Base-by-base conservation (phyloP, 2,797 vertebrate genomes). In the Mormyrops attenuatus region DNA sequence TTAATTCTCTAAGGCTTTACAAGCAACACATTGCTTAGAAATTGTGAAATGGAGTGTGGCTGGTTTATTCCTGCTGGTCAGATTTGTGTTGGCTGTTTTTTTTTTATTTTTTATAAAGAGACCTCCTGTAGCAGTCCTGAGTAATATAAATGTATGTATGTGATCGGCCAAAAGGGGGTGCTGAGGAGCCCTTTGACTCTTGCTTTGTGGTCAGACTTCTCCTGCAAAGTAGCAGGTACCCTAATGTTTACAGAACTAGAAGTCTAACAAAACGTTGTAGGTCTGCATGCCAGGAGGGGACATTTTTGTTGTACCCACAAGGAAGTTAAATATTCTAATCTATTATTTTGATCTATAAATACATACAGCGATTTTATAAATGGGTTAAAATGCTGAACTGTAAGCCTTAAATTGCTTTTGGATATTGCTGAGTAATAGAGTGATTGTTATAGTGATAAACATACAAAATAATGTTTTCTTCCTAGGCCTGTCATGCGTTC, bases 201-300 rank as follows among this genome's bases (percentile, higher is more conserved):
- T 20, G 73, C 38, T 44, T 80, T 80, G 17, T 44, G 73, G 66
- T 69, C 66, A 34, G 66, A 69, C 38, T 80, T 80, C 38, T 20
- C 73, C 73, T 80, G 73, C 34, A 80, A 41, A 41, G 73, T 20
- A 20, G 73, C 73, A 80, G 73, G 73, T 80, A 44, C 38, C 17
- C 5, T 44, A 80, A 80, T 80, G 73, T 80, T 80, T 80, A 80
- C 73, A 80, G 34, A 80, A 44, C 15, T 80, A 80, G 73, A 80
- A 44, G 34, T 80, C 38, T 20, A 80, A 80, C 73, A 80, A 9
- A n/a, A 7, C 5, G 6, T 44, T 44, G 38, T 44, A 44, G 73
- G 73, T 44, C 34, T 80, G 34, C 73, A 44, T 80, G 38, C 73
- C 38, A n/a, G 73, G 20, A 44, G 17, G 73, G 38, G 73, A n/a